A percentile compares a stretch with the other conserved stretches of the same genome.
phyloP scores from a whole-genome alignment of 2,797 vertebrate species.

The Nannoperca australis region DNA sequence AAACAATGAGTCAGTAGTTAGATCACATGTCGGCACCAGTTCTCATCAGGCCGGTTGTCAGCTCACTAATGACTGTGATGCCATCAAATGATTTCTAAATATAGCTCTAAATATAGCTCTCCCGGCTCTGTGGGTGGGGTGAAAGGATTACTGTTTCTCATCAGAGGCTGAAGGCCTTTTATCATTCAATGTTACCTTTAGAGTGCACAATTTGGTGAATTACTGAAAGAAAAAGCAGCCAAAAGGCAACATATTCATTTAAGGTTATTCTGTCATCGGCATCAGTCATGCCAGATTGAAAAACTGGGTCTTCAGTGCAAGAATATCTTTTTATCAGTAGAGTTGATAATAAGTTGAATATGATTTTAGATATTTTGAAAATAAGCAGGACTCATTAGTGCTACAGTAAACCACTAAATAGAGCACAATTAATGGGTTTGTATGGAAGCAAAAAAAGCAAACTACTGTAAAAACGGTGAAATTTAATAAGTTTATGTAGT shows the following conservation, averaged over 20 bases:
- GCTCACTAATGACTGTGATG: slow-evolving; percentile 41
- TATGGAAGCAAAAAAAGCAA: not conserved
- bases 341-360: not conserved
- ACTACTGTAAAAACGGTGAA: not conserved
- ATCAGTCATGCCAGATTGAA: not conserved
- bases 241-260: not conserved
- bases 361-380: not conserved
- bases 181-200: not conserved
- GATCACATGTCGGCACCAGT: slow-evolving; percentile 13
- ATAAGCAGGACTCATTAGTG: not conserved
- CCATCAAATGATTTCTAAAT: slow-evolving; percentile 57
- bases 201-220: not conserved
- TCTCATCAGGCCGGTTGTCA: slow-evolving; percentile 38
- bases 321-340: not conserved
- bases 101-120: slow-evolving; percentile 65
- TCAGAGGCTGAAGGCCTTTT: not conserved
- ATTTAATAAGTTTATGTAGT: not conserved
- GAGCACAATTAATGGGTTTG: not conserved
- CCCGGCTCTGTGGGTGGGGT: slow-evolving; percentile 20
- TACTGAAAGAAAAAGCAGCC: not conserved
- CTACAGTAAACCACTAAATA: not conserved
- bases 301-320: not conserved
- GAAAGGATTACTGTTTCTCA: slow-evolving; percentile 7
- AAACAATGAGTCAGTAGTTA: slow-evolving; percentile 13
- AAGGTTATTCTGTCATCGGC: not conserved